Conservation (phyloP, 2,797 vertebrate species). For the Chelmon rostratus region DNA sequence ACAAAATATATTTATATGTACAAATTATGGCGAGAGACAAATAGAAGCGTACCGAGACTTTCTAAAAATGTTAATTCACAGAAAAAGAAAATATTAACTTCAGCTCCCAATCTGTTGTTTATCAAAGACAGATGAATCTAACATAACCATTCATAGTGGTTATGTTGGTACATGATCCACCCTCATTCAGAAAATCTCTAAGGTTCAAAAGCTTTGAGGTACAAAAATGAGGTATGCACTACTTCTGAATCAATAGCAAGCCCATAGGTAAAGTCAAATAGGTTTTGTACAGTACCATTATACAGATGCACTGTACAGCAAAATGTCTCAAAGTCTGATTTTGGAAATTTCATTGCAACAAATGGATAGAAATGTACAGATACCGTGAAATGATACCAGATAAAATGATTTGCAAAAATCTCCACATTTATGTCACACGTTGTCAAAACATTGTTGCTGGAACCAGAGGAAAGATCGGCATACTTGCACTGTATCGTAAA, state of each 20-base stretch:
- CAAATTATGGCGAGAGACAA: conserved; percentile 81
- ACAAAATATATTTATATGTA: conserved; percentile 85
- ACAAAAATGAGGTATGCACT: conserved; percentile 75
- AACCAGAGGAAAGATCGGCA: conserved; percentile 31
- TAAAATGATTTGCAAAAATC: conserved; percentile 24
- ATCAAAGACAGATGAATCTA: conserved; percentile 57
- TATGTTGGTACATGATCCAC: conserved; percentile 24
- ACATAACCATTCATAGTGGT: conserved; percentile 40
- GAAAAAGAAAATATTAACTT: conserved; percentile 50
- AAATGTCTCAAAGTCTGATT: conserved; percentile 33
- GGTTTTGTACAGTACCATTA: conserved; percentile 45
- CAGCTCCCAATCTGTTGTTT: conserved; percentile 67
- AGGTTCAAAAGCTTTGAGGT: conserved; percentile 61
- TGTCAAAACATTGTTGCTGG: conserved; percentile 29
- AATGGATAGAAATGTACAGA: conserved; percentile 31
- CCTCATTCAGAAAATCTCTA: conserved; percentile 35
- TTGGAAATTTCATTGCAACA: conserved; percentile 19
- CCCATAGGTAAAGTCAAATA: conserved; percentile 30
- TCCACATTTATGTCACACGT: conserved; percentile 30
- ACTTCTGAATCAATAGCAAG: conserved; percentile 57
- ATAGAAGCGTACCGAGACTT: conserved; percentile 70
- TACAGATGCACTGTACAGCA: conserved; percentile 32
- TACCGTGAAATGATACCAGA: neutral
- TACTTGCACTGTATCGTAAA: neutral
- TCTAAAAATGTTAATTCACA: conserved; percentile 70